A percentile compares a stretch with the other conserved stretches of the same genome.
Conservation (phyloP, 2,113 vertebrate species). For the Lates calcarifer region DNA sequence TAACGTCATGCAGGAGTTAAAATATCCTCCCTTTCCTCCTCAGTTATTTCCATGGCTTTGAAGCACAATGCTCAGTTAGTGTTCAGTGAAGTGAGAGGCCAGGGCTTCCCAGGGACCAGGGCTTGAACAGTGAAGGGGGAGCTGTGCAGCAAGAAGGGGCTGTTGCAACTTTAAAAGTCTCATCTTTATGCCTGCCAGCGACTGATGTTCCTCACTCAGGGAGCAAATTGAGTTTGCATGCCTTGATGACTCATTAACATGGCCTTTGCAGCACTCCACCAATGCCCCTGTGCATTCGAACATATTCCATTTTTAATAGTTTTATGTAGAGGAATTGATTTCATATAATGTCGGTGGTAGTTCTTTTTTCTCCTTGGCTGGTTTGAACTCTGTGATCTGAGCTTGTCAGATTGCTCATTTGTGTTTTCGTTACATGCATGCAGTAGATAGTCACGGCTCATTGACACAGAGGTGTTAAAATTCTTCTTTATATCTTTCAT, state of each 20-base stretch:
- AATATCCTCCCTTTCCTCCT: conserved; percentile 23
- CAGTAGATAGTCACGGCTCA: conserved; percentile 27
- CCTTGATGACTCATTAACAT: conserved; percentile 79
- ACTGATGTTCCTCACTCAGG: conserved; percentile 76
- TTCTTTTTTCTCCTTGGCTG: conserved; percentile 22
- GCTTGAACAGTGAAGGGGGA: conserved; percentile 23
- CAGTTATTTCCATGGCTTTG: conserved; percentile 45
- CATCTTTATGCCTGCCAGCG: conserved; percentile 72
- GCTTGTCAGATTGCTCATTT: conserved; percentile 42
- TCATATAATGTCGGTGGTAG: conserved; percentile 17
- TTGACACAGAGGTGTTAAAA: not conserved
- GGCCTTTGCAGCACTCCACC: conserved; percentile 66
- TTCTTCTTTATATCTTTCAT: not conserved
- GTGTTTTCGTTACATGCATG: conserved; percentile 18
- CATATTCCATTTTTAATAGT: conserved; percentile 63
- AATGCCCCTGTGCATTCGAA: conserved; percentile 66
- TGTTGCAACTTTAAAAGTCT: conserved; percentile 68
- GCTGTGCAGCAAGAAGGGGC: conserved; percentile 29
- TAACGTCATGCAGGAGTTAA: conserved; percentile 37
- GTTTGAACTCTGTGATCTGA: conserved; percentile 34
- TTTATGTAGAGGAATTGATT: conserved; percentile 49
- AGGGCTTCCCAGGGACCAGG: conserved; percentile 26
- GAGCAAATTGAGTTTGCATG: conserved; percentile 80
- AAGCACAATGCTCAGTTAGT: conserved; percentile 62
- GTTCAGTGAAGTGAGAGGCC: conserved; percentile 56